A percentile compares a stretch with the other conserved stretches of the same genome.
Conservation (phyloP, 2,797 vertebrate genomes). For the Sphaeramia orbicularis region DNA sequence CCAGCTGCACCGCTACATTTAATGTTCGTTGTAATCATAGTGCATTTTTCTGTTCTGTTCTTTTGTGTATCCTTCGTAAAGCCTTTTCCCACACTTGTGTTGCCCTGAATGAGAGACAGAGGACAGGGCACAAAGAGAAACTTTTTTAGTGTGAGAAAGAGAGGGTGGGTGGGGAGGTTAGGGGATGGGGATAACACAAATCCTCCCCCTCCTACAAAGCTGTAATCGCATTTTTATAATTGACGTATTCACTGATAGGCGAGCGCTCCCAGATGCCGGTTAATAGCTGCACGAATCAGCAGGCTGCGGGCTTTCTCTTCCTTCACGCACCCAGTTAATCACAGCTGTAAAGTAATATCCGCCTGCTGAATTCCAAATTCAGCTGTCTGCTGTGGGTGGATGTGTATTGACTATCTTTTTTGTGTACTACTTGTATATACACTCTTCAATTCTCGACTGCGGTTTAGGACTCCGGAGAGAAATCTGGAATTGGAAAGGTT, state of each 20-base stretch:
- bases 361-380: conserved; percentile 60
- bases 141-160: not conserved
- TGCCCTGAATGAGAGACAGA: conserved; percentile 25
- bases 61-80: not conserved
- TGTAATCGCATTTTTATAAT: conserved; percentile 78
- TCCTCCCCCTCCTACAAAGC: conserved; percentile 64
- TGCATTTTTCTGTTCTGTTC: not conserved
- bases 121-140: not conserved
- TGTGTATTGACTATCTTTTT: conserved; percentile 9
- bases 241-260: conserved; percentile 71
- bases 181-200: conserved; percentile 70
- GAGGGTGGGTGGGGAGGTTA: not conserved
- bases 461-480: not conserved
- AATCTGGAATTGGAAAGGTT: not conserved
- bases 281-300: conserved; percentile 68
- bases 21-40: not conserved
- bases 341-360: conserved; percentile 62
- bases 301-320: conserved; percentile 52
- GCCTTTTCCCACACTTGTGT: not conserved
- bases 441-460: not conserved
- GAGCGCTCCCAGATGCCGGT: conserved; percentile 60
- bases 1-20: not conserved
- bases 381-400: conserved; percentile 21
- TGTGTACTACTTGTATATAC: not conserved
- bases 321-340: conserved; percentile 58